Evolutionary conservation across 2,888 invertebrate species (phyloP).

Genomic region (Rhogogaster chlorosoma): DNA sequence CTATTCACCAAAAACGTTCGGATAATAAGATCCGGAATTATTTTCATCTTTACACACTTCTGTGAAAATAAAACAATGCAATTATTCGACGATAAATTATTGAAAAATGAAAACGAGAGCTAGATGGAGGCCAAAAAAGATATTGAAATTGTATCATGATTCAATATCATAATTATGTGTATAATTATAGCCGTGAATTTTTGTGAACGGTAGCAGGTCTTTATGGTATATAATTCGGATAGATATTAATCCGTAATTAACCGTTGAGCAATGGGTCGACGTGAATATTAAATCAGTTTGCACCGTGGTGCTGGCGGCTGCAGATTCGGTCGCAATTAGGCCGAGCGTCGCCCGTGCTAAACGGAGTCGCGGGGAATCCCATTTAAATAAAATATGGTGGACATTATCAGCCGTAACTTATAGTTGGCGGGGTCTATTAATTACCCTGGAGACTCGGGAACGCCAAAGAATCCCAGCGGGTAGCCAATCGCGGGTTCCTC

Average conservation of each 20-base stretch:
- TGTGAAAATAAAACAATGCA: too few relatives aligned
- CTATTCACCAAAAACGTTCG: neutral
- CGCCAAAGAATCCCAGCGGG: conserved; percentile 50
- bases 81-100: neutral
- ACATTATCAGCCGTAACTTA: conserved; percentile 50
- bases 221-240: neutral
- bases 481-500: conserved; percentile 44
- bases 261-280: neutral
- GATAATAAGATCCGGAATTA: neutral
- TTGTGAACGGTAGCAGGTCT: neutral
- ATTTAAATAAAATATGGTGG: conserved; percentile 51
- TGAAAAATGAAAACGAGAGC: too few relatives aligned
- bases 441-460: conserved; percentile 47
- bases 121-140: too few relatives aligned
- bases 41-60: neutral
- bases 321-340: conserved; percentile 38
- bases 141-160: neutral
- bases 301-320: neutral
- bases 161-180: neutral
- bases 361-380: conserved; percentile 49
- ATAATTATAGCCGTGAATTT: neutral
- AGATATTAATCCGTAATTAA: conserved; percentile 20
- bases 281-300: conserved; percentile 38
- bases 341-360: conserved; percentile 42
- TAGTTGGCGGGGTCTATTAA: conserved; percentile 49